A percentile compares a stretch with the other conserved stretches of the same genome.
Evolutionary conservation across 64 coral and sea anemone species (phyloP).

Genomic region (Pachyseris speciosa): DNA sequence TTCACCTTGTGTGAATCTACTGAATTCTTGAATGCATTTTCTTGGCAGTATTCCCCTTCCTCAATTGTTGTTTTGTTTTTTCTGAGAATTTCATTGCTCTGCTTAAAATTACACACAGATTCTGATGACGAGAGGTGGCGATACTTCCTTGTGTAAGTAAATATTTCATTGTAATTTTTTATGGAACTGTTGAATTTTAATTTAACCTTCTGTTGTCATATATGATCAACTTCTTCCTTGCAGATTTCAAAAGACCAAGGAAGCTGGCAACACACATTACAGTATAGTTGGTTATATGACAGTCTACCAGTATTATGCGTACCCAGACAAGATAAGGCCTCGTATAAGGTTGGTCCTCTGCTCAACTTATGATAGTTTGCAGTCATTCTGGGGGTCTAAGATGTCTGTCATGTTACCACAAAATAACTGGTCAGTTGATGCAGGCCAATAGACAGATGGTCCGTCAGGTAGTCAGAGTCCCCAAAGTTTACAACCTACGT

Average conservation of each 20-base stretch:
- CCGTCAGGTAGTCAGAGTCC: too few species aligned
- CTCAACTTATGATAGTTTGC: too few species aligned
- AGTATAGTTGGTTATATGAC: slow-evolving; percentile 82
- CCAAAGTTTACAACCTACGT: too few species aligned
- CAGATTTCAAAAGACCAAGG: slow-evolving; percentile 87
- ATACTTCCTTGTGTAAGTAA: slow-evolving; percentile 89
- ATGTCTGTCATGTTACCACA: too few species aligned
- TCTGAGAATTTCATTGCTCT: background rate
- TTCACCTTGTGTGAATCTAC: too few species aligned
- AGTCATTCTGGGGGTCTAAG: too few species aligned
- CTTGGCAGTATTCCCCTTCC: too few species aligned
- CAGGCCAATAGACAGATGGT: too few species aligned
- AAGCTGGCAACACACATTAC: slow-evolving; percentile 63
- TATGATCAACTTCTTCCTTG: background rate
- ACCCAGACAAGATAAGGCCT: slow-evolving; percentile 86
- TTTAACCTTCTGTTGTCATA: background rate
- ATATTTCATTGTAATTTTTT: background rate
- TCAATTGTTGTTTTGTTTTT: background rate
- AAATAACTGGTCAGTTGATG: too few species aligned
- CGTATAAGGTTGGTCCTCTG: slow-evolving; percentile 66
- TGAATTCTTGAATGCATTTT: too few species aligned
- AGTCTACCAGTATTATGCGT: slow-evolving; percentile 95
- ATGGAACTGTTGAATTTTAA: background rate
- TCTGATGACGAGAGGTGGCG: slow-evolving; percentile 95
- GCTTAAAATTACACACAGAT: too few species aligned